Evolutionary conservation across 2,113 vertebrate genomes (phyloP).

Genomic region (Melozone crissalis): DNA sequence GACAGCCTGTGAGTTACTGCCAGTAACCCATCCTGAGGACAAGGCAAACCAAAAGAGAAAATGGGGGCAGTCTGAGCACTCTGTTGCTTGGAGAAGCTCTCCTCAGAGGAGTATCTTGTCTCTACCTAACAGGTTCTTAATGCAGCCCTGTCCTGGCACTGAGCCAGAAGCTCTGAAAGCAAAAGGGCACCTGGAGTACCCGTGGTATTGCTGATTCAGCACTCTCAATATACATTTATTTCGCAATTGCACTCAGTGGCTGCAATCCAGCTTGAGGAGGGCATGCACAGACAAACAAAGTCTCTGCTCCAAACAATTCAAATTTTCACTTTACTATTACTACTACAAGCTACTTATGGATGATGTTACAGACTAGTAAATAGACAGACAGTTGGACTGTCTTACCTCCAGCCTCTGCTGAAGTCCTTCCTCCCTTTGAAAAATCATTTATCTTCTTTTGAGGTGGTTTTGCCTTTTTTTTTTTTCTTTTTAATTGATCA

Average conservation of each 20-base stretch:
- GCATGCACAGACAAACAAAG: background rate
- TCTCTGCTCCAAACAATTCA: background rate
- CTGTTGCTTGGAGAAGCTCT: background rate
- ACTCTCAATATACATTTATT: background rate
- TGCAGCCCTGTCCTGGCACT: background rate
- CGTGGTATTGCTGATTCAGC: background rate
- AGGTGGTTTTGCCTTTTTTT: background rate
- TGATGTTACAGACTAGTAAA: background rate
- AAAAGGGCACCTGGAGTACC: background rate
- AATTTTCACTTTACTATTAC: background rate
- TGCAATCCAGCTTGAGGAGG: background rate
- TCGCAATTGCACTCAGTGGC: background rate
- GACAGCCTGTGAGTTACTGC: background rate
- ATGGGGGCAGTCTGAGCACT: background rate
- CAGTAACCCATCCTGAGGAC: background rate
- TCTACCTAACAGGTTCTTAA: background rate
- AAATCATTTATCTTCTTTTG: background rate
- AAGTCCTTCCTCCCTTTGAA: background rate
- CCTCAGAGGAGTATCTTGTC: background rate
- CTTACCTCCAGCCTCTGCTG: background rate
- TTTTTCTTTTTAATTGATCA: constrained; percentile 53
- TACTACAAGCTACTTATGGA: background rate
- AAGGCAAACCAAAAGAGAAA: background rate
- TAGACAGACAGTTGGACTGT: background rate
- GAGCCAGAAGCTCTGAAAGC: background rate